Evolutionary conservation across 2,797 vertebrate genomes (phyloP).

Genomic region (Sebastes baramenuke): DNA sequence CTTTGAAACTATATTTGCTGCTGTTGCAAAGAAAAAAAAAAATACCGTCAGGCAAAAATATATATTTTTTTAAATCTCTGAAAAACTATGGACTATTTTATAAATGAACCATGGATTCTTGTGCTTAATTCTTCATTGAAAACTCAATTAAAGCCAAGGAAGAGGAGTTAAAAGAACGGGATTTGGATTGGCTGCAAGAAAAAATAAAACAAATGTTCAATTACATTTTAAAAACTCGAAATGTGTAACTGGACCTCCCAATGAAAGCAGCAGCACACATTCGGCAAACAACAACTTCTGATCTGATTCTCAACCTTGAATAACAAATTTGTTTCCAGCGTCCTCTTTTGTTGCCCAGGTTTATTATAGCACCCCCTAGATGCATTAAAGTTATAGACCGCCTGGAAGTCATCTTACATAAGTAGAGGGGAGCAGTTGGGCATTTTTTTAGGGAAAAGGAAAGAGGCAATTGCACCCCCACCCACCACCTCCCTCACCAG

Average conservation of each 20-base stretch:
- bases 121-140: not conserved
- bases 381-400: constrained; percentile 30
- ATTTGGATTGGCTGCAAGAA: not conserved
- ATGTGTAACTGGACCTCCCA: not conserved
- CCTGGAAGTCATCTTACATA: constrained; percentile 27
- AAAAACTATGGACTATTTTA: not conserved
- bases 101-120: not conserved
- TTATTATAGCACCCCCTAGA: constrained; percentile 27
- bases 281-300: not conserved
- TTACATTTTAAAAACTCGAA: not conserved
- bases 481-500: not conserved
- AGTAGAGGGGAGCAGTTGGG: constrained; percentile 12
- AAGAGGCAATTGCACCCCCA: constrained; percentile 32
- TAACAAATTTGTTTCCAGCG: not conserved
- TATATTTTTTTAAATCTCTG: not conserved
- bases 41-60: not conserved
- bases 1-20: not conserved
- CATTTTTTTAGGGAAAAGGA: constrained; percentile 36
- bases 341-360: not conserved
- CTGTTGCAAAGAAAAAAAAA: not conserved
- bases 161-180: not conserved
- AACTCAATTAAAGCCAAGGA: not conserved
- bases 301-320: not conserved
- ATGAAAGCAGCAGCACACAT: not conserved
- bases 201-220: not conserved